These are phyloP conservation scores for Pseudomyrmex pallidus DNA, from an alignment of 1,140 invertebrate genomes.

Conservation along the genomic window DNA sequence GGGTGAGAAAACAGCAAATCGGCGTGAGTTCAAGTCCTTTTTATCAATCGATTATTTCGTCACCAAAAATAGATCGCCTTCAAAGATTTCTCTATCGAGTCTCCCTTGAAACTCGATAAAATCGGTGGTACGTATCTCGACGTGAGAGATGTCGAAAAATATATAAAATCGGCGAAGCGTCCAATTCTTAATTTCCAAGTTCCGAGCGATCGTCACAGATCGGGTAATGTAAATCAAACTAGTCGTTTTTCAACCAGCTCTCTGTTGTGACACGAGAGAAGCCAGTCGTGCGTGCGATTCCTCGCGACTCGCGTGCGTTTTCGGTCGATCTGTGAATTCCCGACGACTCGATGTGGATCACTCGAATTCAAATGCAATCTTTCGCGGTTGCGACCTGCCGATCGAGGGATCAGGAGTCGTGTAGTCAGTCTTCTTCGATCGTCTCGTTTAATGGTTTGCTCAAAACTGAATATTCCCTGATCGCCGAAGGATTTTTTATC, in stretches of 20 bases:
- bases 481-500: constrained; percentile 68
- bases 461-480: constrained; percentile 66
- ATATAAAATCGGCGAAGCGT: not conserved
- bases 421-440: constrained; percentile 21
- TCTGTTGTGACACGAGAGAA: not conserved
- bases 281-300: not conserved
- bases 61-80: not conserved
- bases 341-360: not conserved
- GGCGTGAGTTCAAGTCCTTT: not conserved
- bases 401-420: not conserved
- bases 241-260: not conserved
- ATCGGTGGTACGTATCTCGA: not conserved
- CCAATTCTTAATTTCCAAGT: not conserved
- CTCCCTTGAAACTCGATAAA: not conserved
- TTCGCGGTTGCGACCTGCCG: not conserved
- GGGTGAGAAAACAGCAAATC: no score
- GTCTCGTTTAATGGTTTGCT: constrained; percentile 56
- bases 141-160: not conserved
- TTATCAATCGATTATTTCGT: not conserved
- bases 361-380: not conserved
- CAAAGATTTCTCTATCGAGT: not conserved
- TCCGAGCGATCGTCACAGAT: not conserved
- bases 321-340: not conserved
- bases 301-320: not conserved
- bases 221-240: constrained; percentile 6